Conservation (phyloP, 2,113 vertebrate species). For the Hippocampus guttulatus region DNA sequence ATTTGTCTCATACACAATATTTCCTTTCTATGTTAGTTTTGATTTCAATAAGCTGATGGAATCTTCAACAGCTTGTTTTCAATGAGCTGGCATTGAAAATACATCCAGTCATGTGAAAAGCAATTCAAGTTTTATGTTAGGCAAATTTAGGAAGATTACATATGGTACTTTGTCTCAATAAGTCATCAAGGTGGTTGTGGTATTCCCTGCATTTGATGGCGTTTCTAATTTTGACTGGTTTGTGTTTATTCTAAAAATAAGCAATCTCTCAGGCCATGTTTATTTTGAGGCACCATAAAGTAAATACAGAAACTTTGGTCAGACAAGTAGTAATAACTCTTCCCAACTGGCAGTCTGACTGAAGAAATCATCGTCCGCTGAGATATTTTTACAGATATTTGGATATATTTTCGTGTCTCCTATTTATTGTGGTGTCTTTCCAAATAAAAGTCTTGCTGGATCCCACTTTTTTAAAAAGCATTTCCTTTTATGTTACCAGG, state of each 20-base stretch:
- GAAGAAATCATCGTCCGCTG: neutral
- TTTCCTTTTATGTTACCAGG: neutral
- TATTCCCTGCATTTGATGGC: conserved; percentile 3
- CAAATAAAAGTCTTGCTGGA: neutral
- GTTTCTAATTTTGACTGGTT: neutral
- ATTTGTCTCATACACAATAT: conserved; percentile 3
- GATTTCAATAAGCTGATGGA: conserved; percentile 2
- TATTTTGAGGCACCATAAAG: conserved; percentile 57
- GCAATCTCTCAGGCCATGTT: conserved; percentile 40
- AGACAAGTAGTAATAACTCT: conserved; percentile 27
- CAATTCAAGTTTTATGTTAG: conserved; percentile 11
- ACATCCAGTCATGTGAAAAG: neutral
- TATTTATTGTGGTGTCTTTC: conserved; percentile 1
- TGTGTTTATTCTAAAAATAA: conserved; percentile 25
- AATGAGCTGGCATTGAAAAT: conserved; percentile 13
- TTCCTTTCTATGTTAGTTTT: conserved; percentile 5
- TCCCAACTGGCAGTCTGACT: conserved; percentile 10
- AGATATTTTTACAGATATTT: conserved; percentile 2
- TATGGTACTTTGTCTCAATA: neutral
- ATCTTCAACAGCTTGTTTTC: neutral
- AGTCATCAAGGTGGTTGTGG: neutral
- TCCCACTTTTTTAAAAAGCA: neutral
- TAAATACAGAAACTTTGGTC: conserved; percentile 45
- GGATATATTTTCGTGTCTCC: neutral
- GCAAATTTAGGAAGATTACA: conserved; percentile 13